These are phyloP conservation scores for Parnassius mnemosyne DNA, from an alignment of 2,888 invertebrate genomes.

Conservation along the genomic window DNA sequence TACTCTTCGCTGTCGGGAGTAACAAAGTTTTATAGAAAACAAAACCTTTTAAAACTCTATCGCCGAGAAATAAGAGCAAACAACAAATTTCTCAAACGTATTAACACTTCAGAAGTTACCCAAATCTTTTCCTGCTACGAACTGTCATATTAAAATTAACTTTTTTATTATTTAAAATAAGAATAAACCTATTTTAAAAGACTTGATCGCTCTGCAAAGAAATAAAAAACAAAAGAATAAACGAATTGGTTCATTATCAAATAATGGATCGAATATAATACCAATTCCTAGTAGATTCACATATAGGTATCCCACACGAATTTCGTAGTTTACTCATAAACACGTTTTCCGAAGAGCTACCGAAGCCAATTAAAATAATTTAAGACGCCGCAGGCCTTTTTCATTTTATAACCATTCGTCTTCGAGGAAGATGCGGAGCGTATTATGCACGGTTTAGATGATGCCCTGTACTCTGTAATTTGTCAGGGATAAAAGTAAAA, in stretches of 20 bases:
- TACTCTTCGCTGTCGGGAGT: constrained; percentile 63
- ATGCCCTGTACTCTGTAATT: constrained; percentile 66
- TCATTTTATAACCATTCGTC: constrained; percentile 78
- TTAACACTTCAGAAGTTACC: background rate
- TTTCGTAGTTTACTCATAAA: constrained; percentile 42
- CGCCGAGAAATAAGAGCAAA: constrained; percentile 35
- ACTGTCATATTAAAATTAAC: too few relatives aligned
- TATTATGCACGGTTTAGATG: constrained; percentile 75
- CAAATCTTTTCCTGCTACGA: too few relatives aligned
- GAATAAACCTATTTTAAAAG: too few relatives aligned
- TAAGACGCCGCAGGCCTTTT: constrained; percentile 74
- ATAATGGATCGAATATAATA: too few relatives aligned
- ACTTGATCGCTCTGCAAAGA: too few relatives aligned
- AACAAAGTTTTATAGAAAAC: constrained; percentile 57
- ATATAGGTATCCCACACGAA: background rate
- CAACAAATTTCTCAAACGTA: constrained; percentile 24
- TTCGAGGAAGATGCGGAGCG: constrained; percentile 69
- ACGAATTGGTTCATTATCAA: too few relatives aligned
- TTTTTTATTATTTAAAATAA: too few relatives aligned
- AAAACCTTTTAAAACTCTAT: constrained; percentile 35
- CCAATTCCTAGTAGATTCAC: too few relatives aligned
- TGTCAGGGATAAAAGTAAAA: constrained; percentile 55
- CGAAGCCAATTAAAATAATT: constrained; percentile 82
- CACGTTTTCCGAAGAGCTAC: constrained; percentile 66
- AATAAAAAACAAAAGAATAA: too few relatives aligned